A percentile compares a stretch with the other conserved stretches of the same genome.
Conservation (phyloP, 2,888 invertebrate species). For the Acleris literana region DNA sequence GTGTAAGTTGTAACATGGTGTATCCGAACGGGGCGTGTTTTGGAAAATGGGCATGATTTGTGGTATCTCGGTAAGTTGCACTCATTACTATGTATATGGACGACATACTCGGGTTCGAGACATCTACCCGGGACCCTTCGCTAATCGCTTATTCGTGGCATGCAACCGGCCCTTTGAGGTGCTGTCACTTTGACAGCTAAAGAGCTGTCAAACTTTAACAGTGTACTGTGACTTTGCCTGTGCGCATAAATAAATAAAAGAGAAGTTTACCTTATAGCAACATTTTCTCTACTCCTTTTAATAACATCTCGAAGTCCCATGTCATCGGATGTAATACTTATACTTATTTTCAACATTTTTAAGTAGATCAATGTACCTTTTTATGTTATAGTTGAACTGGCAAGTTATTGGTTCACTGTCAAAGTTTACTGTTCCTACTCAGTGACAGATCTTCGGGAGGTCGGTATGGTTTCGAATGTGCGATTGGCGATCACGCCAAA, state of each 20-base stretch:
- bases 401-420: background rate
- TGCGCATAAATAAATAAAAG: too few relatives aligned
- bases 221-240: background rate
- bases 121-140: slow-evolving; percentile 1
- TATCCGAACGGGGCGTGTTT: slow-evolving; percentile 75
- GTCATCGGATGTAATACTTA: too few relatives aligned
- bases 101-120: slow-evolving; percentile 13
- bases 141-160: slow-evolving; percentile 5
- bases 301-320: too few relatives aligned
- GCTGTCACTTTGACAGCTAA: background rate
- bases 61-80: slow-evolving; percentile 66
- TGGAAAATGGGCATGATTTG: slow-evolving; percentile 75
- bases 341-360: too few relatives aligned
- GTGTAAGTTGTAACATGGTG: slow-evolving; percentile 59
- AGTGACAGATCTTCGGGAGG: slow-evolving; percentile 14
- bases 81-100: slow-evolving; percentile 45
- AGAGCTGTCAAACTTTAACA: background rate
- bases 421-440: background rate
- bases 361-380: too few relatives aligned
- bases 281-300: too few relatives aligned
- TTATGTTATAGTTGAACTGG: too few relatives aligned
- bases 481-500: slow-evolving; percentile 37
- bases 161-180: background rate
- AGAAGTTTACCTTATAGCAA: too few relatives aligned
- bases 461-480: slow-evolving; percentile 25